A percentile compares a stretch with the other conserved stretches of the same genome.
These are phyloP conservation scores for Leptinotarsa texana DNA, from an alignment of 1,140 invertebrate genomes.

Conservation along the genomic window DNA sequence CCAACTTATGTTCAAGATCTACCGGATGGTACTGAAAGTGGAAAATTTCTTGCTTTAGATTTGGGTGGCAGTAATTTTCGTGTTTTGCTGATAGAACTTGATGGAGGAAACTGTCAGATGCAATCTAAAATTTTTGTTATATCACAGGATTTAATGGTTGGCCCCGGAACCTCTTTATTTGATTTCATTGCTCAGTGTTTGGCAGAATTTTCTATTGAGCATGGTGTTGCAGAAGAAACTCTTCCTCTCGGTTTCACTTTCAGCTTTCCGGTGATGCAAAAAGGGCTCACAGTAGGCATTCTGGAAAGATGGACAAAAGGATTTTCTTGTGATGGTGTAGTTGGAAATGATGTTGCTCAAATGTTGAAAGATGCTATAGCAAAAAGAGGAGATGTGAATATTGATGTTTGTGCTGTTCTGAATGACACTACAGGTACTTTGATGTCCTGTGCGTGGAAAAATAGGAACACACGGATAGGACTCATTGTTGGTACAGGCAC, in stretches of 20 bases:
- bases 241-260: constrained; percentile 98
- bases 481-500: constrained; percentile 73
- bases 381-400: constrained; percentile 62
- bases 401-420: constrained; percentile 93
- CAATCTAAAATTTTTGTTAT: constrained; percentile 96
- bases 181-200: constrained; percentile 98
- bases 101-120: constrained; percentile 83
- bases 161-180: constrained; percentile 81
- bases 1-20: constrained; percentile 93
- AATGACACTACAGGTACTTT: constrained; percentile 99
- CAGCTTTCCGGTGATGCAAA: constrained; percentile 92
- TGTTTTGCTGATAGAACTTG: constrained; percentile 88
- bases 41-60: constrained; percentile 96
- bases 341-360: constrained; percentile 83
- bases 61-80: constrained; percentile 99
- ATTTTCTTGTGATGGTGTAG: constrained; percentile 86
- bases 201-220: constrained; percentile 86
- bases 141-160: constrained; percentile 90
- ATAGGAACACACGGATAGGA: constrained; percentile 61
- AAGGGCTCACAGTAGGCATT: constrained; percentile 86
- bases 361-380: constrained; percentile 80
- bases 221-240: constrained; percentile 69
- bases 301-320: constrained; percentile 97
- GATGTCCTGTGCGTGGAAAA: constrained; percentile 99
- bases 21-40: constrained; percentile 94